Evolutionary conservation across 2,113 vertebrate genomes (phyloP).

Genomic region (Solenodon paradoxus): DNA sequence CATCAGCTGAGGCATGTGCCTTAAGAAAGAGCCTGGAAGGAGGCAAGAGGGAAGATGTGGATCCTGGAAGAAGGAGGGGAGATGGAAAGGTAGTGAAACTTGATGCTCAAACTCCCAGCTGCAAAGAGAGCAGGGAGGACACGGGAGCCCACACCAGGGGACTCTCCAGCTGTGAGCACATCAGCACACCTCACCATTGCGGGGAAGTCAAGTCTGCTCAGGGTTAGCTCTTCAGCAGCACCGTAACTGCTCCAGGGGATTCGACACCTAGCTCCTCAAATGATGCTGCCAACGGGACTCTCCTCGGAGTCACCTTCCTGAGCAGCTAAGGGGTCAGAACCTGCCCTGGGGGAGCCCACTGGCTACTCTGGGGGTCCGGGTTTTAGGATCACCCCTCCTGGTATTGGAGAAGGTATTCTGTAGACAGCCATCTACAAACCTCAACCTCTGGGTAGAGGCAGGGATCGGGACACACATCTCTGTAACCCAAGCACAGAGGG

Average conservation of each 20-base stretch:
- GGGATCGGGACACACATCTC: neutral
- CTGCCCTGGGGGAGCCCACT: neutral
- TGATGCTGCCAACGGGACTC: neutral
- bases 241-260: neutral
- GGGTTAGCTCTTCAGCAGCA: neutral
- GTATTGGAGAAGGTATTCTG: neutral
- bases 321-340: neutral
- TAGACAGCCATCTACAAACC: neutral
- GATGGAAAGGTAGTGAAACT: neutral
- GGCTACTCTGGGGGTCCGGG: neutral
- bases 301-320: neutral
- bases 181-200: neutral
- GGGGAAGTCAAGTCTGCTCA: neutral
- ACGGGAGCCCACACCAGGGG: neutral
- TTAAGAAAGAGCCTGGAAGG: neutral
- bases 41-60: neutral
- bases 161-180: neutral
- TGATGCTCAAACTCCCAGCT: neutral
- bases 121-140: neutral
- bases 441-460: neutral
- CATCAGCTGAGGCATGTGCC: constrained; percentile 1
- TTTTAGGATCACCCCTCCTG: neutral
- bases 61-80: neutral
- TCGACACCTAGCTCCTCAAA: neutral
- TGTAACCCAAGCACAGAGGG: neutral